These are phyloP conservation scores for Stenotaenia linearis DNA, from an alignment of 2,888 invertebrate species.

Conservation along the genomic window DNA sequence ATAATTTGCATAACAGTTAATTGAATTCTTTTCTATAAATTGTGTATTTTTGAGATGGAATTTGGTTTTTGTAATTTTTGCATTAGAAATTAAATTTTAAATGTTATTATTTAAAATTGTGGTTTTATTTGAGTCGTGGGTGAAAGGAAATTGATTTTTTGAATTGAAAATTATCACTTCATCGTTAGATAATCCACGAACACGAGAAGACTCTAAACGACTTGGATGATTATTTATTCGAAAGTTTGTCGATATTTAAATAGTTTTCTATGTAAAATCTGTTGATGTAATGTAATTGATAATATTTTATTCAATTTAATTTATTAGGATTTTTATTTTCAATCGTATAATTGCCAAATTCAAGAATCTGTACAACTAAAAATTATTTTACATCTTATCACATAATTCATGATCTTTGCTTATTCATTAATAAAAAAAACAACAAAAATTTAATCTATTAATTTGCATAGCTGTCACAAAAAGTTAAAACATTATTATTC, in stretches of 20 bases:
- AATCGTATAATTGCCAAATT: not conserved
- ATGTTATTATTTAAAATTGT: constrained; percentile 15
- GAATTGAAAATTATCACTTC: not conserved
- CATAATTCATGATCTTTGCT: not conserved
- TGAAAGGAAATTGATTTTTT: too few relatives aligned
- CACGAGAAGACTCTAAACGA: too few relatives aligned
- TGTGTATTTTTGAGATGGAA: not conserved
- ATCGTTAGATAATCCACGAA: too few relatives aligned
- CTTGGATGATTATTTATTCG: too few relatives aligned
- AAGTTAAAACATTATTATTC: not conserved
- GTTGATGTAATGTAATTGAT: not conserved
- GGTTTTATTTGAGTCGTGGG: too few relatives aligned
- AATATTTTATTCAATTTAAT: not conserved
- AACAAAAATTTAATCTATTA: too few relatives aligned
- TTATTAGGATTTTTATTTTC: not conserved
- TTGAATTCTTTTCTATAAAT: not conserved
- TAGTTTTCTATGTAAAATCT: too few relatives aligned
- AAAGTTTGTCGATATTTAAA: too few relatives aligned
- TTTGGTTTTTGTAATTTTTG: constrained; percentile 1
- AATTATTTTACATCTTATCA: constrained; percentile 2
- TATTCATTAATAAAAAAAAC: not conserved
- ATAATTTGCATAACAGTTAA: constrained; percentile 5
- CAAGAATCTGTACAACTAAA: not conserved
- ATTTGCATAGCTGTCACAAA: constrained; percentile 7
- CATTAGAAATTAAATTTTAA: not conserved